These are phyloP conservation scores for Triops cancriformis DNA, from an alignment of 1,140 invertebrate species.

Conservation along the genomic window DNA sequence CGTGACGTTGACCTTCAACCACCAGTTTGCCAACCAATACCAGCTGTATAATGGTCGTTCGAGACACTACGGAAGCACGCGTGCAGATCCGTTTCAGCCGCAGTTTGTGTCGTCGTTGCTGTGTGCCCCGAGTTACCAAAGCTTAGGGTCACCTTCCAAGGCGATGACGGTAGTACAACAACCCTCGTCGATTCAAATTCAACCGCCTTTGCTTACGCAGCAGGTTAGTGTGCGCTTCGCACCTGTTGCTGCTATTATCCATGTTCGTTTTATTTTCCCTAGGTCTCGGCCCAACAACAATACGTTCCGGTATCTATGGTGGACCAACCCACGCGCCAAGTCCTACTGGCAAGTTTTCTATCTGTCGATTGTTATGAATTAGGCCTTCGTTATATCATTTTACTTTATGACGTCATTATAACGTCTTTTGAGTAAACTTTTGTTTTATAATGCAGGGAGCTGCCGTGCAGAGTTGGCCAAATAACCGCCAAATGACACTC, in stretches of 20 bases:
- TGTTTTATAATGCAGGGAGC: background rate
- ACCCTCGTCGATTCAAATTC: conserved; percentile 54
- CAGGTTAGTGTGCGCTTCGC: conserved; percentile 32
- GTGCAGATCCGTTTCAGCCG: conserved; percentile 67
- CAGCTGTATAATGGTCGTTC: conserved; percentile 62
- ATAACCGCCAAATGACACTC: conserved; percentile 63
- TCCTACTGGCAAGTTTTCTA: conserved; percentile 38
- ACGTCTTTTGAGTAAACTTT: background rate
- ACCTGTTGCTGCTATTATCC: conserved; percentile 41
- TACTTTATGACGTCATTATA: background rate
- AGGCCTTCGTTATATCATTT: too few species aligned
- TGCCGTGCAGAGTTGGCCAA: conserved; percentile 50
- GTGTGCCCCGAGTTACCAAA: conserved; percentile 73
- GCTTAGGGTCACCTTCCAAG: conserved; percentile 72
- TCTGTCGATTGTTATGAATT: too few species aligned
- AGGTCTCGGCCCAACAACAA: conserved; percentile 54
- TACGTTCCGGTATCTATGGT: conserved; percentile 89
- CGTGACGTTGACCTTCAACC: conserved; percentile 81
- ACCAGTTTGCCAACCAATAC: conserved; percentile 45
- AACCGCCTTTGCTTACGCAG: conserved; percentile 52
- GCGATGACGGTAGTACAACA: conserved; percentile 73
- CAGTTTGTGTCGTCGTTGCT: conserved; percentile 83
- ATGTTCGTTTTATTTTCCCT: background rate
- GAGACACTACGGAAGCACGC: conserved; percentile 37
- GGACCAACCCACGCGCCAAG: conserved; percentile 49